Conservation (phyloP, 2,113 vertebrate genomes). For the Oxyura jamaicensis region DNA sequence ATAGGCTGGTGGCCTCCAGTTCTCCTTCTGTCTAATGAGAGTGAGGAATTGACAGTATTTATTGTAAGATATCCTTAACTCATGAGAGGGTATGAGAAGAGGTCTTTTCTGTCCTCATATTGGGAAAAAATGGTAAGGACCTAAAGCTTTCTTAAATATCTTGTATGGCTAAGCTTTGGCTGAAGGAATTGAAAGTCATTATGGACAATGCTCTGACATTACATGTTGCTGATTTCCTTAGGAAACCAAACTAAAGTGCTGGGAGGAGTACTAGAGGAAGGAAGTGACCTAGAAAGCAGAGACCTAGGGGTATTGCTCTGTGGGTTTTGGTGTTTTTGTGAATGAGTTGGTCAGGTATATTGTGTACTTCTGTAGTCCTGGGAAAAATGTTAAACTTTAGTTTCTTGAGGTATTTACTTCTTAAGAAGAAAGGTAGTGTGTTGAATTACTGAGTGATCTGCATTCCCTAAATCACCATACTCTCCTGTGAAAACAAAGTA, state of each 20-base stretch:
- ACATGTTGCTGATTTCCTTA: fast-evolving
- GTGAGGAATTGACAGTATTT: background rate
- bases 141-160: background rate
- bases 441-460: background rate
- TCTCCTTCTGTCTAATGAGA: background rate
- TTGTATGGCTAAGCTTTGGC: background rate
- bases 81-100: background rate
- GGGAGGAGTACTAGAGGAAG: background rate
- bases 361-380: background rate
- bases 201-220: background rate
- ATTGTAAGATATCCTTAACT: fast-evolving
- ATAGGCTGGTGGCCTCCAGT: fast-evolving
- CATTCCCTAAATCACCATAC: background rate
- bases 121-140: background rate
- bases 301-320: background rate
- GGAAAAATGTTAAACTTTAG: background rate
- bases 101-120: fast-evolving
- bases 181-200: background rate
- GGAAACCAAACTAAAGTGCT: background rate
- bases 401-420: background rate
- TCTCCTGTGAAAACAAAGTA: background rate
- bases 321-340: background rate
- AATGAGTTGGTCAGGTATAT: background rate
- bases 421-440: background rate
- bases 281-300: background rate